Evolutionary conservation across 2,113 vertebrate genomes (phyloP).

Genomic region (Corvus cornix): DNA sequence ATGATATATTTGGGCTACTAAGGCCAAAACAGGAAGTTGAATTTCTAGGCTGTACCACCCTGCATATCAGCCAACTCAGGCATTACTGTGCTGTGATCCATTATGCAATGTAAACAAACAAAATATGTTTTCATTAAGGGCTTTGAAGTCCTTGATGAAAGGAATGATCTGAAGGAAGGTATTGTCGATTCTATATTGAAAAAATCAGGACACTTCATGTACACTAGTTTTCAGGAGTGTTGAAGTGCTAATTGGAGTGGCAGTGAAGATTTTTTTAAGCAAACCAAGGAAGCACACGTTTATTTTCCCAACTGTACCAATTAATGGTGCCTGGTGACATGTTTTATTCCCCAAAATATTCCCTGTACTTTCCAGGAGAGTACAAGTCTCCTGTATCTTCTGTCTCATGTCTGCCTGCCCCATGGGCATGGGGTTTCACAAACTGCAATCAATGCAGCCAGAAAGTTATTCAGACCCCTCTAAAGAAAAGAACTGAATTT

Average conservation of each 20-base stretch:
- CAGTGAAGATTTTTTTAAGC: background rate
- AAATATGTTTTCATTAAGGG: background rate
- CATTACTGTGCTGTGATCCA: background rate
- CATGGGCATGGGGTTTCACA: background rate
- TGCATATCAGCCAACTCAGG: background rate
- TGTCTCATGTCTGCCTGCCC: background rate
- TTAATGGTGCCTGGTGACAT: background rate
- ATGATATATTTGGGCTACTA: background rate
- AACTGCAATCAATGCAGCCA: background rate
- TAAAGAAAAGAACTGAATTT: background rate
- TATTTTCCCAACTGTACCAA: background rate
- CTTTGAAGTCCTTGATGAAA: conserved; percentile 53
- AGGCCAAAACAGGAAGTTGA: background rate
- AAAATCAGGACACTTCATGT: background rate
- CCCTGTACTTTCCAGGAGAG: background rate
- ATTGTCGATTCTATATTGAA: background rate
- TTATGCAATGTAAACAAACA: background rate
- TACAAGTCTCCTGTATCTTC: background rate
- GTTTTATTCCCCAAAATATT: background rate
- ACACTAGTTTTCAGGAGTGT: background rate
- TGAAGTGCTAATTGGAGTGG: background rate
- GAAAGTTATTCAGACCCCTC: background rate
- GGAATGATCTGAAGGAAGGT: background rate
- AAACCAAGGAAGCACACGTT: background rate
- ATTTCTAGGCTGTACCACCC: background rate